These are phyloP conservation scores for Danio rerio DNA, from an alignment of 2,113 vertebrate species.

Conservation along the genomic window DNA sequence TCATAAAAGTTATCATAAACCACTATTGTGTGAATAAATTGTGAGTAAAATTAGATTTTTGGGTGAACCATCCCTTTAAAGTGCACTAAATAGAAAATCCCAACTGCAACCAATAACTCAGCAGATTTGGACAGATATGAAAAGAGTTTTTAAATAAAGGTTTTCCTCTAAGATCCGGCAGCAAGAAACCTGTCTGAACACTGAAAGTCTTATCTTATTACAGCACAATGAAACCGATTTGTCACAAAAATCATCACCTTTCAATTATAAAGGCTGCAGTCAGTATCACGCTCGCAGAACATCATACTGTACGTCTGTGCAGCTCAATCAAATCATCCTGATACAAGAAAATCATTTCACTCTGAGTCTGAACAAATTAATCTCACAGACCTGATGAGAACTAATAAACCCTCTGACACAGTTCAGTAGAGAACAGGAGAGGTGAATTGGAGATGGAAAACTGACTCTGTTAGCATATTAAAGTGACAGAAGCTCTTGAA, in stretches of 20 bases:
- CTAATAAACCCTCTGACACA: neutral
- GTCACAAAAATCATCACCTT: neutral
- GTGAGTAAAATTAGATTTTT: no score
- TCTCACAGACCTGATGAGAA: slow-evolving; percentile 5
- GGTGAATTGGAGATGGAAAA: neutral
- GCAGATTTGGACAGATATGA: neutral
- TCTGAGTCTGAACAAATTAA: slow-evolving; percentile 3
- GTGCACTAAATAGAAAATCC: neutral
- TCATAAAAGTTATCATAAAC: no score
- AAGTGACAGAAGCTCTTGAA: slow-evolving; percentile 5
- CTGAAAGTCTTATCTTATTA: neutral
- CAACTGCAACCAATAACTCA: neutral
- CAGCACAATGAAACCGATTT: neutral
- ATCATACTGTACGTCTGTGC: slow-evolving; percentile 5
- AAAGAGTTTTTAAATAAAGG: neutral
- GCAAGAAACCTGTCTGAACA: neutral
- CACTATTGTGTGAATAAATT: no score
- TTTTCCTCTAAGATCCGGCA: neutral
- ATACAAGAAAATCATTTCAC: neutral
- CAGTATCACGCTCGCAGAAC: slow-evolving; percentile 10
- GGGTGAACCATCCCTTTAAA: neutral
- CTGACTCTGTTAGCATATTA: neutral
- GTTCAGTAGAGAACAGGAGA: neutral
- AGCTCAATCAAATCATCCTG: neutral
- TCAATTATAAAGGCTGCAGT: slow-evolving; percentile 8